Base-by-base conservation (phyloP, 2,888 invertebrate genomes). In the Oxystoma pomonae region DNA sequence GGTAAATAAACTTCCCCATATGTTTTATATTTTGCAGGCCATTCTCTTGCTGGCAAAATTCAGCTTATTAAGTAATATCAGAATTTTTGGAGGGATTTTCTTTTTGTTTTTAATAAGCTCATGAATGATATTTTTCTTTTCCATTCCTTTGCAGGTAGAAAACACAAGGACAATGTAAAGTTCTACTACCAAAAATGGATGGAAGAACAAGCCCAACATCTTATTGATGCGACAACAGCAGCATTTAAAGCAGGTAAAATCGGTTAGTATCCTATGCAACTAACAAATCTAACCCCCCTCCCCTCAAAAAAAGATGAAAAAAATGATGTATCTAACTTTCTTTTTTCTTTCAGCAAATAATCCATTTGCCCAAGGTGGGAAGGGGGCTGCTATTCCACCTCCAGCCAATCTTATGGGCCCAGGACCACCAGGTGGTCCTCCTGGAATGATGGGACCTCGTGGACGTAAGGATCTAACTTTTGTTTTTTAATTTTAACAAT, bases 151-250 rank as follows among this genome's bases (percentile, higher is more conserved):
- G n/a, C n/a, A n/a, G n/a, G 99, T 12, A 86, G 99, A 71, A 99
- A 99, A 82, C 99, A 99, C 81, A 98, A 99, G 80, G 99, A 99
- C 78, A 99, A 99, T 80, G 99, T 99, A 0, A 94, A 98, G 79
- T 94, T 97, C 79, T 99, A 94, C 77, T 99, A 99, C 80, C 98
- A 99, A 80, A 98, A 98, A 83, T 99, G 98, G 99, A 96, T 99
- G 94, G 99, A 99, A 80, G 98, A 99, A 78, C 98, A 99, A 83
- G 99, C 99, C 0, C 99, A 99, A 77, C 92, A 96, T 81, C 83
- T 99, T 61, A 98, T 99, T 69, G 99, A 99, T 78, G 95, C 95
- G n/a, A 96, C 96, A 20, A 96, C 98, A 61, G 97, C 98, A 7
- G 97, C 97, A 0, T 98, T 96, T 77, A 97, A 97, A 80, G 96